Conservation (phyloP, 2,888 invertebrate species). For the Oxycera nigricornis region DNA sequence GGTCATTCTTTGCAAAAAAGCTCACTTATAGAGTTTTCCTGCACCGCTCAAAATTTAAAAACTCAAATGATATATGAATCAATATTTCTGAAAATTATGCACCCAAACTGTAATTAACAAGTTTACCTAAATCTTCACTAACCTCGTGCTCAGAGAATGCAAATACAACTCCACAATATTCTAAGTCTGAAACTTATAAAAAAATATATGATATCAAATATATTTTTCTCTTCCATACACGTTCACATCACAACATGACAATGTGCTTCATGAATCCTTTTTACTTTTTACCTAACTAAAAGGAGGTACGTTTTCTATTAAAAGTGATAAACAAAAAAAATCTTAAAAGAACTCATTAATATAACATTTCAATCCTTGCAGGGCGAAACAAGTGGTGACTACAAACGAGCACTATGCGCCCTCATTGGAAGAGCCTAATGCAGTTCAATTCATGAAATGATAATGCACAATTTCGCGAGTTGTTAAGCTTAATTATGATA, state of each 20-base stretch:
- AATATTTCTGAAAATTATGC: no score
- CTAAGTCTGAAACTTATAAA: no score
- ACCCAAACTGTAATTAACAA: no score
- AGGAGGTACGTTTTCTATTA: not conserved
- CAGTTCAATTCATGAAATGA: not conserved
- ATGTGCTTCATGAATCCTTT: not conserved
- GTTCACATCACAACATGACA: not conserved
- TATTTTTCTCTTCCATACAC: conserved; percentile 9
- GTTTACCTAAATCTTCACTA: no score
- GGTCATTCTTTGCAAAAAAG: not conserved
- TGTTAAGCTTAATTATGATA: no score
- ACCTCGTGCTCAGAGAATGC: no score
- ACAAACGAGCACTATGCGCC: conserved; percentile 58
- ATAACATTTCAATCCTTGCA: conserved; percentile 53
- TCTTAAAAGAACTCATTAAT: not conserved
- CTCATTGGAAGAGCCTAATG: not conserved
- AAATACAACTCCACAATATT: no score
- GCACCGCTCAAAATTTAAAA: not conserved
- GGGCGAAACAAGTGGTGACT: conserved; percentile 68
- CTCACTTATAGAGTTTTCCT: not conserved
- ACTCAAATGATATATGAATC: no score
- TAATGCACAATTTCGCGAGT: no score
- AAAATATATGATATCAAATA: no score
- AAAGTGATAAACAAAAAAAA: not conserved
- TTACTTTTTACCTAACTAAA: not conserved